Percentiles rank a stretch among this genome's conserved stretches.
phyloP scores from a whole-genome alignment of 2,113 vertebrate species.

The Pelodiscus sinensis region DNA sequence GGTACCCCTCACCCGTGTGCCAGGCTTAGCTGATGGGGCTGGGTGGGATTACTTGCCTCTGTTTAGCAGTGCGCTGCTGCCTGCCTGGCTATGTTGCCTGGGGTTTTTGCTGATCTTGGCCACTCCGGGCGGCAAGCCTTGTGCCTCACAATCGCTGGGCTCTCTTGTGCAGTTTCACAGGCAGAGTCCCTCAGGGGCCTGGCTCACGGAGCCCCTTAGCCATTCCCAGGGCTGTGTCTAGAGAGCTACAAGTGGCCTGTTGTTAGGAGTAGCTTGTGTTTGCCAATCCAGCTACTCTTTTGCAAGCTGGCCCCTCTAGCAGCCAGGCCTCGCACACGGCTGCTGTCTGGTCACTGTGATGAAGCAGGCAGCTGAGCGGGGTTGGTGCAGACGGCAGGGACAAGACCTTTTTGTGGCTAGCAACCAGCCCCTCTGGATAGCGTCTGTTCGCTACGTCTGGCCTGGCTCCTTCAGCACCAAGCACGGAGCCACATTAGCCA shows the following conservation, averaged over 20 bases:
- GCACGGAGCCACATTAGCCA: not conserved
- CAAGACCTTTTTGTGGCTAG: not conserved
- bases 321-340: too few species aligned
- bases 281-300: not conserved
- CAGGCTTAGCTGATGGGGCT: not conserved
- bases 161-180: not conserved
- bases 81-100: not conserved
- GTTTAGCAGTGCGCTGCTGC: not conserved
- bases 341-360: too few species aligned
- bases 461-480: not conserved
- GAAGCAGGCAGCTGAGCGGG: not conserved
- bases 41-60: not conserved
- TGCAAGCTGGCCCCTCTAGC: not conserved
- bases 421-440: accelerated
- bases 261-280: not conserved
- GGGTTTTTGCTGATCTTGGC: not conserved
- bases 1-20: not conserved
- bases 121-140: not conserved
- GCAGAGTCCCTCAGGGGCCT: not conserved
- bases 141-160: not conserved
- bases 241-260: not conserved
- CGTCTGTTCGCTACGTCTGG: not conserved
- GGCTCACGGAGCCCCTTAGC: not conserved
- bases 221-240: not conserved
- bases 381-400: not conserved